These are phyloP conservation scores for Agriopis aurantiaria DNA, from an alignment of 2,888 invertebrate species.

Conservation along the genomic window DNA sequence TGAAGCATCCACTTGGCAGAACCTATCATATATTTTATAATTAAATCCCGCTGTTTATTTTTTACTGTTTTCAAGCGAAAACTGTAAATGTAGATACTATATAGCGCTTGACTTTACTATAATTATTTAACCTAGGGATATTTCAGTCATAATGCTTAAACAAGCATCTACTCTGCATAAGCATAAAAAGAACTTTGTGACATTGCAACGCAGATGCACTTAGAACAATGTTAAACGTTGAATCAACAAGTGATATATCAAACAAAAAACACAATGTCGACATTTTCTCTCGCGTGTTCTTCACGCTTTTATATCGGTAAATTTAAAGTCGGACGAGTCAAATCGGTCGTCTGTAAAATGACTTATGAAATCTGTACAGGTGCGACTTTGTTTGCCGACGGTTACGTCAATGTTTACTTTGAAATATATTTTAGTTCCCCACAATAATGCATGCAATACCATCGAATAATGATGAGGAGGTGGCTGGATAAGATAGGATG, in stretches of 20 bases:
- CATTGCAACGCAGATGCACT: constrained; percentile 29
- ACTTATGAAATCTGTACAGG: constrained; percentile 79
- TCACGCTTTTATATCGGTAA: constrained; percentile 63
- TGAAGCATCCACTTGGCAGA: too few relatives aligned
- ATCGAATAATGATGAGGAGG: constrained; percentile 36
- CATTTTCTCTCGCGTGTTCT: constrained; percentile 62
- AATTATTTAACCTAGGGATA: background rate
- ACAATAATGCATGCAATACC: constrained; percentile 42
- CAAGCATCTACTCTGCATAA: background rate
- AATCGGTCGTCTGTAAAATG: constrained; percentile 71
- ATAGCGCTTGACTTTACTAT: background rate
- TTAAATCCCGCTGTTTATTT: too few relatives aligned
- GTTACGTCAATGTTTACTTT: constrained; percentile 66
- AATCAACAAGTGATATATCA: constrained; percentile 39
- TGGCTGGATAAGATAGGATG: background rate
- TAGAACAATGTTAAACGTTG: constrained; percentile 39
- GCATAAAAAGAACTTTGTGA: constrained; percentile 27
- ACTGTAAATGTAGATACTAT: too few relatives aligned
- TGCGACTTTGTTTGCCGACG: constrained; percentile 64
- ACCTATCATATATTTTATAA: too few relatives aligned
- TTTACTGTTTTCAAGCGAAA: too few relatives aligned
- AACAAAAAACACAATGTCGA: constrained; percentile 42
- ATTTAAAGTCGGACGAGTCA: constrained; percentile 75
- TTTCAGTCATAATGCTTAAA: background rate
- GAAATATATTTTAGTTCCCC: constrained; percentile 48